phyloP scores from a whole-genome alignment of 2,113 vertebrate species.

The Mugil cephalus region DNA sequence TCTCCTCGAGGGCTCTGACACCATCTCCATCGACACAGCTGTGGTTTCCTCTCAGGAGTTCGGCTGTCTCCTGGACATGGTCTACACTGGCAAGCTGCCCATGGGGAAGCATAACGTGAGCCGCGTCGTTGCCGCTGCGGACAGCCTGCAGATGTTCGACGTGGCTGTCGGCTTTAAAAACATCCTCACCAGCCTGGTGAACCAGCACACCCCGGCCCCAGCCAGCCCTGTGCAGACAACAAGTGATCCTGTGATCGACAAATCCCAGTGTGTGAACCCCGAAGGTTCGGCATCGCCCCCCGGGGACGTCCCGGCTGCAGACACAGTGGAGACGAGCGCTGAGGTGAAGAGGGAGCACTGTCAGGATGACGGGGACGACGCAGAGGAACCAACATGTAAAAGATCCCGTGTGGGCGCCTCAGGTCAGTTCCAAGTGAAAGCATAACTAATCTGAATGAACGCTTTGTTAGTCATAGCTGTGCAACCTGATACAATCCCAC shows the following conservation, averaged over 20 bases:
- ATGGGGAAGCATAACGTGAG: constrained; percentile 90
- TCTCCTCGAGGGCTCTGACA: constrained; percentile 87
- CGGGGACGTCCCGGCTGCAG: background rate
- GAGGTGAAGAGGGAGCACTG: background rate
- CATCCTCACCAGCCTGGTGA: constrained; percentile 86
- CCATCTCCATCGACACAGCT: constrained; percentile 86
- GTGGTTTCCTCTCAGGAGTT: constrained; percentile 90
- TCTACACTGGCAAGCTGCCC: constrained; percentile 89
- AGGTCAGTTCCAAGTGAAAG: constrained; percentile 59
- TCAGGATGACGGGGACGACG: background rate
- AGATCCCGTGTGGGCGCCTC: constrained; percentile 29
- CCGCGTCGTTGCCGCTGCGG: constrained; percentile 87
- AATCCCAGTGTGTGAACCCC: background rate
- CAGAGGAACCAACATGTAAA: constrained; percentile 43
- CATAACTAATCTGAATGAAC: too few species aligned
- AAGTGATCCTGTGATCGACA: background rate
- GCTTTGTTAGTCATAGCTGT: too few species aligned
- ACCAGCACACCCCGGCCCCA: constrained; percentile 27
- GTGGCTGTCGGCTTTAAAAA: constrained; percentile 91
- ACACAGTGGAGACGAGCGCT: background rate
- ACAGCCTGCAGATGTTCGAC: constrained; percentile 94
- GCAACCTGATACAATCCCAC: too few species aligned
- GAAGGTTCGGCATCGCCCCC: constrained; percentile 4
- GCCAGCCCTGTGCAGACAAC: background rate
- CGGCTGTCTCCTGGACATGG: constrained; percentile 88